Evolutionary conservation across 2,888 invertebrate species (phyloP).

Genomic region (Pemphredon lugubris): DNA sequence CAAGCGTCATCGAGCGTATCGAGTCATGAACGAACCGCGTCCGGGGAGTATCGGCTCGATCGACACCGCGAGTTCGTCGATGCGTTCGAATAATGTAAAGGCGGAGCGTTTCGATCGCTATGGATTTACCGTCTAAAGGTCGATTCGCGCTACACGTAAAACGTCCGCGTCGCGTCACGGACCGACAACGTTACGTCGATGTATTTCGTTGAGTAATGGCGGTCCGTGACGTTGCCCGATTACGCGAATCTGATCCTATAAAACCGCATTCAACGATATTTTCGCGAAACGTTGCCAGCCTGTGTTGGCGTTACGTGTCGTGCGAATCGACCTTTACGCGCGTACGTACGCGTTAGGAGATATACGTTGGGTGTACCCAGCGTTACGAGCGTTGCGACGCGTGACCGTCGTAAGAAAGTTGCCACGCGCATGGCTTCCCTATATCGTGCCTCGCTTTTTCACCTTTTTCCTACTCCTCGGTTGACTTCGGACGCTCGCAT

Average conservation of each 20-base stretch:
- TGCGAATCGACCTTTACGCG: conserved; percentile 40
- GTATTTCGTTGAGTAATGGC: too few relatives aligned
- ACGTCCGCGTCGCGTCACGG: too few relatives aligned
- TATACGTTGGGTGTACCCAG: too few relatives aligned
- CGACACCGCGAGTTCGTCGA: conserved; percentile 6
- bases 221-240: too few relatives aligned
- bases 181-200: too few relatives aligned
- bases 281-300: too few relatives aligned
- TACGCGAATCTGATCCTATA: too few relatives aligned
- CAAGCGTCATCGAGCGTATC: conserved; percentile 10
- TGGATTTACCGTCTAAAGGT: too few relatives aligned
- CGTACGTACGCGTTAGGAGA: conserved; percentile 48
- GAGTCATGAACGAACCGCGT: conserved; percentile 45
- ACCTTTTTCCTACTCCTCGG: conserved; percentile 6
- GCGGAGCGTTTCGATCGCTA: conserved; percentile 35
- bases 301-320: too few relatives aligned
- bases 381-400: conserved; percentile 47
- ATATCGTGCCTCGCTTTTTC: conserved; percentile 5
- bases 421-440: conserved; percentile 43
- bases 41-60: conserved; percentile 36
- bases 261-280: too few relatives aligned
- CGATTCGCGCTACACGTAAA: too few relatives aligned
- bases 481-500: conserved; percentile 11
- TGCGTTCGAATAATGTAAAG: conserved; percentile 44
- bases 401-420: conserved; percentile 46